Percentiles rank a stretch among this genome's conserved stretches.
Conservation (phyloP, 2,888 invertebrate species). For the Sipha maydis region DNA sequence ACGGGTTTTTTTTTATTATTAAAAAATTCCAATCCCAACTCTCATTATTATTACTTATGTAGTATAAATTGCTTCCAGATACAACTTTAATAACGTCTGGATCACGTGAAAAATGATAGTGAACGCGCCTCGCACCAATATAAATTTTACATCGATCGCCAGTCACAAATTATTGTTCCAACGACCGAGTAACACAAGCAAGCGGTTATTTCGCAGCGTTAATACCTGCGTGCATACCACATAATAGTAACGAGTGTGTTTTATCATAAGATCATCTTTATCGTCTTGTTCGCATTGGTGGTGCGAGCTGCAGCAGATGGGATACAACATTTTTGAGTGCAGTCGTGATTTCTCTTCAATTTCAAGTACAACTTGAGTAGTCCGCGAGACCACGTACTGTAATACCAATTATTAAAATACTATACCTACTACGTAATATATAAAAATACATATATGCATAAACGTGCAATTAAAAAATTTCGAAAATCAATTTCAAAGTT, state of each 20-base stretch:
- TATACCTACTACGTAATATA: too few species aligned
- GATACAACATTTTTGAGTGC: background rate
- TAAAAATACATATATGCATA: background rate
- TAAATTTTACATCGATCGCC: background rate
- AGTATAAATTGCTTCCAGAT: background rate
- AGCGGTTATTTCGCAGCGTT: background rate
- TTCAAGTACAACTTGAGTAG: background rate
- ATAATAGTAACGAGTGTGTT: background rate
- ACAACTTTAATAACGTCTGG: background rate
- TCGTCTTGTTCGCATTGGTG: background rate
- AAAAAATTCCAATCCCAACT: background rate
- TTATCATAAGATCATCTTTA: background rate
- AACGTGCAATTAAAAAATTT: slow-evolving; percentile 41
- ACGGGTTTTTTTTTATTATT: background rate
- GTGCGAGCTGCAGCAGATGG: background rate
- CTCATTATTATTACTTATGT: background rate
- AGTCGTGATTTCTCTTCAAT: background rate
- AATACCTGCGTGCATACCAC: background rate
- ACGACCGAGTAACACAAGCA: background rate
- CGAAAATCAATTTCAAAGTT: slow-evolving; percentile 14
- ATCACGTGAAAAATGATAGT: background rate
- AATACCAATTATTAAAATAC: background rate
- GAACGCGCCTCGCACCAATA: background rate
- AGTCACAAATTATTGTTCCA: background rate
- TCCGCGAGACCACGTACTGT: background rate